These are phyloP conservation scores for Sarcophaga variegata DNA, from an alignment of 2,888 invertebrate species.

Conservation along the genomic window DNA sequence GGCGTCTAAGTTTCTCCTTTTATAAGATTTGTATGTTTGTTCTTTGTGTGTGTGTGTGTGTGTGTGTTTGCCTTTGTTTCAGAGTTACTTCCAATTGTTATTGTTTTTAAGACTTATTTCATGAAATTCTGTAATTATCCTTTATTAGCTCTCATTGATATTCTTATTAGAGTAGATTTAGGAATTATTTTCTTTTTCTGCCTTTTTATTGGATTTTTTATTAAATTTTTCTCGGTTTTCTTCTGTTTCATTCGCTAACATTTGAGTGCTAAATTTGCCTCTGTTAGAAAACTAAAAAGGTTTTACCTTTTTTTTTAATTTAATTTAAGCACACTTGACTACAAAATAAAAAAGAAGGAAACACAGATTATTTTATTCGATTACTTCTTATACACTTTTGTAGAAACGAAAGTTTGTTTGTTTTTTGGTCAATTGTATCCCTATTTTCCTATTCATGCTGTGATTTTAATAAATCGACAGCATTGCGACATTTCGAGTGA, in stretches of 20 bases:
- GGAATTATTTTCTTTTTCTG: not conserved
- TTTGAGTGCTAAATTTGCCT: not conserved
- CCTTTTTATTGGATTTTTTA: not conserved
- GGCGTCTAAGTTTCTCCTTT: too few species aligned
- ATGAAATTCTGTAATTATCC: slow-evolving; percentile 13
- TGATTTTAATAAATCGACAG: slow-evolving; percentile 7
- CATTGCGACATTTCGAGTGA: slow-evolving; percentile 7
- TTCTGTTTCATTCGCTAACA: slow-evolving; percentile 7
- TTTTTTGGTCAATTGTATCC: not conserved
- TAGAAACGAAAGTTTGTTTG: not conserved
- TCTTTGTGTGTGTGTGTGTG: not conserved
- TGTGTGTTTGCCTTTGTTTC: not conserved
- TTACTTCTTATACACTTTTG: too few species aligned
- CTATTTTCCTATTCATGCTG: not conserved
- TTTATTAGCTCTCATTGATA: slow-evolving; percentile 2
- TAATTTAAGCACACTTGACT: too few species aligned
- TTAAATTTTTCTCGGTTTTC: not conserved
- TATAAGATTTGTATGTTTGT: not conserved
- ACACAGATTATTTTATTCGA: too few species aligned
- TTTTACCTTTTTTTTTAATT: not conserved
- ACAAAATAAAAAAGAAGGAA: too few species aligned
- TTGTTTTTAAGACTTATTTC: slow-evolving; percentile 7
- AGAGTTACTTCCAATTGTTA: not conserved
- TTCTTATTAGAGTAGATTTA: not conserved
- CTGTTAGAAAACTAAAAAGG: not conserved